These are phyloP conservation scores for Caretta caretta DNA, from an alignment of 2,113 vertebrate genomes.

Conservation along the genomic window DNA sequence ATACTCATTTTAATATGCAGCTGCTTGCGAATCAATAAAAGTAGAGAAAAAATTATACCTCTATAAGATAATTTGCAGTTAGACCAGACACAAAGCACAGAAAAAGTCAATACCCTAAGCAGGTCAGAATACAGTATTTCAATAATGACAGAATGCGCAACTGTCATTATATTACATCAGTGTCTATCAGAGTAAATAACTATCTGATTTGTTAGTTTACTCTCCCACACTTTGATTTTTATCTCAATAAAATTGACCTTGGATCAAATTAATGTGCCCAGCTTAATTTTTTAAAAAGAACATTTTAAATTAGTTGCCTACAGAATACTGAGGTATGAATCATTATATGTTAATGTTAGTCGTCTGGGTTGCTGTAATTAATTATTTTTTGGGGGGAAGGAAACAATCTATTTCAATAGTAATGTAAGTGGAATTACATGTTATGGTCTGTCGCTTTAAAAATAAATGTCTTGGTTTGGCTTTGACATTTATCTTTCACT, in stretches of 20 bases:
- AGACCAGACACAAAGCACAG: not conserved
- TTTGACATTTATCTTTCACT: not conserved
- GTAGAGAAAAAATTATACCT: not conserved
- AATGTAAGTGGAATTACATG: not conserved
- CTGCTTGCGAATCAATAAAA: not conserved
- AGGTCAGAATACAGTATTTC: not conserved
- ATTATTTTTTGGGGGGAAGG: not conserved
- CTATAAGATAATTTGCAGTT: not conserved
- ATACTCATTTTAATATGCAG: not conserved
- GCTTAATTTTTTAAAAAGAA: not conserved
- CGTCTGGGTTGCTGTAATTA: fast-evolving
- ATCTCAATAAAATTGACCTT: not conserved
- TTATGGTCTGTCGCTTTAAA: not conserved
- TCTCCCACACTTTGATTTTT: not conserved
- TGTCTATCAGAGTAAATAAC: not conserved
- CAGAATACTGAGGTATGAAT: not conserved
- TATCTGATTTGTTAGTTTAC: not conserved
- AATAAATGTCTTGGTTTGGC: not conserved
- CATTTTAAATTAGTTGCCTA: not conserved
- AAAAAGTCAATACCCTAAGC: not conserved
- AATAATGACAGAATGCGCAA: not conserved
- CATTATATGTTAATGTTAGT: not conserved
- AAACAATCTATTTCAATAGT: not conserved
- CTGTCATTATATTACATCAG: not conserved
- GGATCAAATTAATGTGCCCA: not conserved